Evolutionary conservation across 92 coral and sea anemone genomes (phyloP).

Genomic region (Heliopora coerulea): DNA sequence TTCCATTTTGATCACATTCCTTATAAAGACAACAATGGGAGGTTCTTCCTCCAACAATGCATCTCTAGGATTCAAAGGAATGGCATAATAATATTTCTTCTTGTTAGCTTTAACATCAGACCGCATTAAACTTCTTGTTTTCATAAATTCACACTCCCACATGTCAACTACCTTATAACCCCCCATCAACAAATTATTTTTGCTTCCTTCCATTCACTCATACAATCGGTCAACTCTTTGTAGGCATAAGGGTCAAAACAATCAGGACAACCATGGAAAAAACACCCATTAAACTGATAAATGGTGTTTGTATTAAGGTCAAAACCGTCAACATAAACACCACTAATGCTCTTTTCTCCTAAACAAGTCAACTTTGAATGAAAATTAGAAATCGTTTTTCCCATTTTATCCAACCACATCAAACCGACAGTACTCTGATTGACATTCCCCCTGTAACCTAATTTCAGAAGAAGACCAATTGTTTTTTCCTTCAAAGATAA

Average conservation of each 20-base stretch:
- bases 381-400: no score
- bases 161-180: conserved; percentile 43
- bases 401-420: no score
- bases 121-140: no score
- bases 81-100: no score
- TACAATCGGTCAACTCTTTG: conserved; percentile 18
- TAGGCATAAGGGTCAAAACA: conserved; percentile 20
- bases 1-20: conserved; percentile 28
- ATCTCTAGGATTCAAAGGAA: no score
- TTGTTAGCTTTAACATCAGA: no score
- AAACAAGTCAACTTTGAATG: no score
- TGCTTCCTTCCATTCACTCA: conserved; percentile 23
- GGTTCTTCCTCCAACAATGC: conserved; percentile 45
- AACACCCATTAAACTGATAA: conserved; percentile 43
- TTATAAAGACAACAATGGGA: conserved; percentile 7
- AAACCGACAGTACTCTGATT: no score
- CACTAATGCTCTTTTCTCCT: no score
- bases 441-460: no score
- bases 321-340: conserved; percentile 53
- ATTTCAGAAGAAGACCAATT: no score
- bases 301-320: conserved; percentile 43
- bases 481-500: no score
- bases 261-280: conserved; percentile 40
- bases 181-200: conserved; percentile 20
- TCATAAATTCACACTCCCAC: conserved; percentile 54